Percentiles rank a stretch among this genome's conserved stretches.
These are phyloP conservation scores for Podotricha telesiphe DNA, from an alignment of 2,888 invertebrate genomes.

Conservation along the genomic window DNA sequence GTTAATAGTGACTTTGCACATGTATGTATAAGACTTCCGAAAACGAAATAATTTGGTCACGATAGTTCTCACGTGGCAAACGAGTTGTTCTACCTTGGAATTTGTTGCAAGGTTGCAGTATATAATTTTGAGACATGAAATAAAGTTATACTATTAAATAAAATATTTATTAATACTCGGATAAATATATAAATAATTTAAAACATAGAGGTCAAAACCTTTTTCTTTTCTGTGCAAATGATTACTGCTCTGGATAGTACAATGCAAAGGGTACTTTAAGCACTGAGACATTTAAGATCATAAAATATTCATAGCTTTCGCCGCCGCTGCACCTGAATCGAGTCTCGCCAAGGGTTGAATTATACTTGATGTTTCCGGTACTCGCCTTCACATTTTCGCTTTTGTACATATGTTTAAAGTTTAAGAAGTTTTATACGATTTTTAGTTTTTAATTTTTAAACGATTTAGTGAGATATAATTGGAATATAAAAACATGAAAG, in stretches of 20 bases:
- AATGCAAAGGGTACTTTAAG: slow-evolving; percentile 22
- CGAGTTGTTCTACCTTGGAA: slow-evolving; percentile 26
- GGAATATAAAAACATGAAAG: slow-evolving; percentile 27
- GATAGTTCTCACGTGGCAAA: slow-evolving; percentile 14
- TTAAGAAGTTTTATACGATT: slow-evolving; percentile 8
- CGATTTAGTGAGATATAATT: slow-evolving; percentile 13
- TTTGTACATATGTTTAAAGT: slow-evolving; percentile 19
- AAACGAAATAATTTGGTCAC: not conserved
- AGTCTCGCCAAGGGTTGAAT: slow-evolving; percentile 29
- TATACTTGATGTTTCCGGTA: slow-evolving; percentile 38
- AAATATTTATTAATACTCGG: not conserved
- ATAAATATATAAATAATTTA: not conserved
- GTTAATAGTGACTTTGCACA: not conserved
- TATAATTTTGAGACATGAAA: not conserved
- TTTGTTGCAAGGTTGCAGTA: slow-evolving; percentile 24
- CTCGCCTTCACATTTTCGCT: slow-evolving; percentile 24
- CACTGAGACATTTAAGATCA: slow-evolving; percentile 33
- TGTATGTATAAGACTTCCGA: not conserved
- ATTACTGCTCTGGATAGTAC: slow-evolving; percentile 15
- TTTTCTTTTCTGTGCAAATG: slow-evolving; percentile 13
- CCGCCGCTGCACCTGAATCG: slow-evolving; percentile 31
- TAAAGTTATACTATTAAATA: not conserved
- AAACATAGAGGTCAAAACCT: not conserved
- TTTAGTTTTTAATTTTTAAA: not conserved
- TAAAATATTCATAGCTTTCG: slow-evolving; percentile 37